Base-by-base conservation (phyloP, 37 sponge, comb jelly and placozoan genomes). In the Ephydatia muelleri region DNA sequence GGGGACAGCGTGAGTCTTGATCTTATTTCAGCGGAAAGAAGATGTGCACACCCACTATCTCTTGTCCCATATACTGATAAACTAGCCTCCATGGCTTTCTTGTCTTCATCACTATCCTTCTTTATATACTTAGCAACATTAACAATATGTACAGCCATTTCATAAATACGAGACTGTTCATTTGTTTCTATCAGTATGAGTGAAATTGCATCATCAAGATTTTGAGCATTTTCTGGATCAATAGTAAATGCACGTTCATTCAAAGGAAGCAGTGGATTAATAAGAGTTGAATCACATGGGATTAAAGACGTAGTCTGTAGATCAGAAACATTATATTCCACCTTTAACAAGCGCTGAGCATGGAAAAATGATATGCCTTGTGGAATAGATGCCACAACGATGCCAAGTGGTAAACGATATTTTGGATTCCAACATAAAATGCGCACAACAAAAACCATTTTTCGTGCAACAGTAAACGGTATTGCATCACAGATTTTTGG, bases 171-270 rank as follows among this genome's bases (percentile, higher is more conserved):
- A 0, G 30, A 23, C 39, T 32, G n/a, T 27, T 33, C 70, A 5
- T 11, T 48, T 0, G 21, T 21, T 11, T 32, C 30, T 22, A 86
- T 0, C 26, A 23, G 72, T 5, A 26, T 40, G n/a, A 89, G 33
- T 27, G 91, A 83, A 19, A 93, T 26, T 22, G 94, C 94, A 93
- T 93, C 91, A 77, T 93, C 94, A 28, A 90, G 82, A 22, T 82
- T 80, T 4, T 27, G 32, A 16, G 94, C 87, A 64, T 67, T 82
- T 49, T 75, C 67, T 36, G 94, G 94, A 67, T 93, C 94, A 81
- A 93, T 93, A 38, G 91, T 93, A 57, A 93, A 87, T 14, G 84
- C 90, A 35, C 69, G 85, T 68, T 79, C 49, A 26, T 84, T 66
- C 5, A 83, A 30, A 1, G 1, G 9, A 1, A 57, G 16, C 16